Evolutionary conservation across 2,113 vertebrate species (phyloP).

Genomic region (Sminthopsis crassicaudata): DNA sequence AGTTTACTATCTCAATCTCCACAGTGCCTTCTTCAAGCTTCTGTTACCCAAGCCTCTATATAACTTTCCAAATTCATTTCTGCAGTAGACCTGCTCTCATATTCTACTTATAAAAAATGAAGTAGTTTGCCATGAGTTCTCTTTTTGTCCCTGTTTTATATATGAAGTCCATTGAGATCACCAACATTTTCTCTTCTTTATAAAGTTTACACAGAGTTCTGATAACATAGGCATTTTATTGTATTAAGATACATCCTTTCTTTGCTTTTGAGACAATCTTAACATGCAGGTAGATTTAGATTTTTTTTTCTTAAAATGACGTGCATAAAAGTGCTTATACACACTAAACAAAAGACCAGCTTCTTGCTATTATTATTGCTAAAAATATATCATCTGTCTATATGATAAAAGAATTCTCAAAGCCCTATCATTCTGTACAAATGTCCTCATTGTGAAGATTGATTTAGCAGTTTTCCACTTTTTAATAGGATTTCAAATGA

Average conservation of each 20-base stretch:
- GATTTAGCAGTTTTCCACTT: conserved; percentile 64
- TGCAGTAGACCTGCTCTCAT: neutral
- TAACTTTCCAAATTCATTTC: neutral
- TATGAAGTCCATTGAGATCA: neutral
- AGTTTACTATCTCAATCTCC: neutral
- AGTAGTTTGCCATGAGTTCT: neutral
- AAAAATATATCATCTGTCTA: conserved; percentile 57
- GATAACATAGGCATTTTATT: conserved; percentile 3
- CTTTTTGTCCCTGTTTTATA: neutral
- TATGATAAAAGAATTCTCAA: conserved; percentile 64
- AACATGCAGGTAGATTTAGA: neutral
- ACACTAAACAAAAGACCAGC: neutral
- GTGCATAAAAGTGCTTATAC: conserved; percentile 21
- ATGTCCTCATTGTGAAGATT: conserved; percentile 66
- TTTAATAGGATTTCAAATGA: conserved; percentile 59
- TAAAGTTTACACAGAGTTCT: neutral
- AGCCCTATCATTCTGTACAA: conserved; percentile 65
- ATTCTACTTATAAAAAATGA: neutral
- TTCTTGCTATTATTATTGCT: conserved; percentile 36
- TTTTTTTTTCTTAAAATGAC: conserved; percentile 20
- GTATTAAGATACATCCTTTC: neutral
- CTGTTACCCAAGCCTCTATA: neutral
- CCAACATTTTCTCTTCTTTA: neutral
- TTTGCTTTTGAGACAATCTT: conserved; percentile 32
- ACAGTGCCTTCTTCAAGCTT: neutral